Conservation (phyloP, 2,113 vertebrate species). For the Prochilodus magdalenae region DNA sequence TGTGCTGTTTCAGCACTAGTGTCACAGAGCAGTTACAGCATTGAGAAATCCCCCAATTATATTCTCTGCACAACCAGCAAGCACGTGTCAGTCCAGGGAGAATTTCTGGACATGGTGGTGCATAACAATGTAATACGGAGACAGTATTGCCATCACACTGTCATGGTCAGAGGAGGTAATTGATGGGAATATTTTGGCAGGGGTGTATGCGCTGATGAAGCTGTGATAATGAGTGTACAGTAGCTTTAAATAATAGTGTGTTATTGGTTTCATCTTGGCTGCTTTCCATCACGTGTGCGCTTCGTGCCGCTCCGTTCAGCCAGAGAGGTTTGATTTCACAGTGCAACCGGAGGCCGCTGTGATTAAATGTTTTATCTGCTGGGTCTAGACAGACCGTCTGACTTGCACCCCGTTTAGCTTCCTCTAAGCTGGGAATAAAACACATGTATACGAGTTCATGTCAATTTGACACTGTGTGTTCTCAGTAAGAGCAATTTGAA, state of each 20-base stretch:
- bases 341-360: background rate
- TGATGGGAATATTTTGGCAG: background rate
- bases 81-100: background rate
- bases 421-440: background rate
- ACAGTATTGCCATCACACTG: background rate
- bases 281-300: background rate
- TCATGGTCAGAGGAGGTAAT: background rate
- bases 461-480: no score
- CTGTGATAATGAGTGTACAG: background rate
- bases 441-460: background rate
- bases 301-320: background rate
- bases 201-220: background rate
- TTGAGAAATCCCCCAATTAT: conserved; percentile 8
- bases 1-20: background rate
- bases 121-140: background rate
- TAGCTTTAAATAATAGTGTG: background rate
- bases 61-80: background rate
- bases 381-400: background rate
- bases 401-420: background rate
- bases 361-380: conserved; percentile 39
- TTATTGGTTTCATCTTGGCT: background rate
- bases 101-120: background rate
- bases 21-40: background rate
- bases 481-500: no score
- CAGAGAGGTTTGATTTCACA: conserved; percentile 3